Evolutionary conservation across 1,140 invertebrate genomes (phyloP), one percentile per base, ranked within the genome.

Genomic region (Dysdera silvatica): DNA sequence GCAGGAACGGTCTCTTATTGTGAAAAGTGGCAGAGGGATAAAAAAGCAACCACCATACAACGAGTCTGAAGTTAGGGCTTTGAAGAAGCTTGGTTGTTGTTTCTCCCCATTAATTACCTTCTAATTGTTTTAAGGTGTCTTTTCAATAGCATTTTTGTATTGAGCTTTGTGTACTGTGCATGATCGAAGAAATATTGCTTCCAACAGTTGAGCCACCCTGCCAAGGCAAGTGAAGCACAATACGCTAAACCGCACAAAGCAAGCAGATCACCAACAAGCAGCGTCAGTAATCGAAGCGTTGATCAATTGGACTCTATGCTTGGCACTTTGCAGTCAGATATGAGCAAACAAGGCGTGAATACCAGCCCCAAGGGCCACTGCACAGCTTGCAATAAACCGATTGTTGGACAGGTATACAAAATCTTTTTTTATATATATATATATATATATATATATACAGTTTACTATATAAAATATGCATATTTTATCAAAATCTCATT

Each of bases 301-400:
- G 69, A 71, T 84, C 85, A 89, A 75, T 83, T 95, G 76, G 91
- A 95, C 82, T 89, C 86, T 81, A 95, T 95, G 89, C 84, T 95
- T 71, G 89, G 88, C 41, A 88, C 89, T 68, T 82, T 96, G 67
- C 89, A 93, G 74, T 71, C 73, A 23, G 90, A 94, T 80, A 94
- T 95, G 90, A 91, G 88, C 79, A 86, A 90, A 74, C 95, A 98
- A 83, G 95, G 95, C 78, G 88, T 98, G 31, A 94, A 88, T 75
- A 95, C 93, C 23, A 93, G 93, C 63, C 91, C 97, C 73, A 98
- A 98, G 80, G 96, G 95, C 6, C 71, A 74, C 31, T 79, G 78
- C 73, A 73, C 74, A 20, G 75, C 75, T 26, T 80, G 78, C 70
- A 74, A 74, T 61, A 76, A 78, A 55, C 74, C 77, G 14, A 76